Conservation (phyloP, 2,113 vertebrate species). For the Zapornia atra region DNA sequence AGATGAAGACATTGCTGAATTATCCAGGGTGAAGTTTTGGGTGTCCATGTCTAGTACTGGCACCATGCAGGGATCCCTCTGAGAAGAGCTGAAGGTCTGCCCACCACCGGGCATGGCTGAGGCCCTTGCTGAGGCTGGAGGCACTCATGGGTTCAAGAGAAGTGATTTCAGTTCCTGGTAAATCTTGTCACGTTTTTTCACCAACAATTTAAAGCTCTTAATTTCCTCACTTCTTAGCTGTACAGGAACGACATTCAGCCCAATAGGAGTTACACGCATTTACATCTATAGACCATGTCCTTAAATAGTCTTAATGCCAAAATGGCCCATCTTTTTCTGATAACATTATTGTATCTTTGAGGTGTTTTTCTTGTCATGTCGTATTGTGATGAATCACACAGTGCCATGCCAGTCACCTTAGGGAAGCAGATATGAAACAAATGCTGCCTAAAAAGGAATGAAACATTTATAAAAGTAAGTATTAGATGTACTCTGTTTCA, state of each 20-base stretch:
- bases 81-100: not conserved
- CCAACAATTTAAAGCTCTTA: not conserved
- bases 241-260: not conserved
- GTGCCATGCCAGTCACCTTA: not conserved
- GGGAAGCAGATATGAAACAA: not conserved
- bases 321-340: not conserved
- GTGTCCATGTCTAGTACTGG: rapidly evolving
- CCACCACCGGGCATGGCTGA: rapidly evolving
- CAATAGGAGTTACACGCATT: not conserved
- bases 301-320: not conserved
- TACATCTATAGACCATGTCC: not conserved
- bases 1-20: not conserved
- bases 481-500: not conserved
- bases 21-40: not conserved
- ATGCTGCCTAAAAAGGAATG: not conserved
- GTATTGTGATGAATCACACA: not conserved
- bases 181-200: not conserved
- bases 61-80: not conserved
- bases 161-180: not conserved
- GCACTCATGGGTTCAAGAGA: not conserved
- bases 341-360: not conserved
- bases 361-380: not conserved
- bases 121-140: not conserved
- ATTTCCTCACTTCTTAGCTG: not conserved
- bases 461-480: not conserved